Conservation (phyloP, 2,888 invertebrate species). For the Chesias legatella region DNA sequence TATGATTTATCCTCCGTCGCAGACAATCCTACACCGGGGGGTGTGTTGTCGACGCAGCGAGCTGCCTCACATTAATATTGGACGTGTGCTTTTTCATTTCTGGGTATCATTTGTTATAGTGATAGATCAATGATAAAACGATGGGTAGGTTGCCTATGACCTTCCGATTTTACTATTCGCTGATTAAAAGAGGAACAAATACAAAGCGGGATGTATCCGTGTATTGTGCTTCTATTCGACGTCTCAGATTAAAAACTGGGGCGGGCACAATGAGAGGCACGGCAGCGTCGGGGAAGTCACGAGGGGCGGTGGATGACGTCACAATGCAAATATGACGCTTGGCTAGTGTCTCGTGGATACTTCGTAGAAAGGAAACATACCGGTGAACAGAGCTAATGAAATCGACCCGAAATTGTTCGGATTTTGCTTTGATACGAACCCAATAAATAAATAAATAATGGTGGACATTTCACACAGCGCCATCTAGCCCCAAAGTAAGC, state of each 20-base stretch:
- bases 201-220: slow-evolving; percentile 57
- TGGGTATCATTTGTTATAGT: slow-evolving; percentile 40
- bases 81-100: slow-evolving; percentile 49
- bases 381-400: slow-evolving; percentile 1
- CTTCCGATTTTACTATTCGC: slow-evolving; percentile 40
- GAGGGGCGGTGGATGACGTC: slow-evolving; percentile 50
- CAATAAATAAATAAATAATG: no score
- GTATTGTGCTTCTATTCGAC: slow-evolving; percentile 72
- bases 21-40: slow-evolving; percentile 51
- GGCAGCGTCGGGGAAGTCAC: slow-evolving; percentile 44
- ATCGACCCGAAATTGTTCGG: no score
- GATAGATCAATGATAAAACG: slow-evolving; percentile 20
- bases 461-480: no score
- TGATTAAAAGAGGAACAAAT: slow-evolving; percentile 64
- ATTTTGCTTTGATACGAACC: no score
- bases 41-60: slow-evolving; percentile 47
- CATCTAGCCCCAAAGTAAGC: no score
- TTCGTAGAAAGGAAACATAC: background rate
- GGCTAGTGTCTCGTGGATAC: slow-evolving; percentile 37
- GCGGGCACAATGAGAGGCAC: slow-evolving; percentile 62
- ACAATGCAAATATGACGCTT: slow-evolving; percentile 57
- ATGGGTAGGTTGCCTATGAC: slow-evolving; percentile 30
- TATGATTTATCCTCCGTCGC: slow-evolving; percentile 59
- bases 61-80: slow-evolving; percentile 52
- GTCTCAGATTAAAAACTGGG: slow-evolving; percentile 75